Evolutionary conservation across 2,797 vertebrate genomes (phyloP).

Genomic region (Darevskia mixta): DNA sequence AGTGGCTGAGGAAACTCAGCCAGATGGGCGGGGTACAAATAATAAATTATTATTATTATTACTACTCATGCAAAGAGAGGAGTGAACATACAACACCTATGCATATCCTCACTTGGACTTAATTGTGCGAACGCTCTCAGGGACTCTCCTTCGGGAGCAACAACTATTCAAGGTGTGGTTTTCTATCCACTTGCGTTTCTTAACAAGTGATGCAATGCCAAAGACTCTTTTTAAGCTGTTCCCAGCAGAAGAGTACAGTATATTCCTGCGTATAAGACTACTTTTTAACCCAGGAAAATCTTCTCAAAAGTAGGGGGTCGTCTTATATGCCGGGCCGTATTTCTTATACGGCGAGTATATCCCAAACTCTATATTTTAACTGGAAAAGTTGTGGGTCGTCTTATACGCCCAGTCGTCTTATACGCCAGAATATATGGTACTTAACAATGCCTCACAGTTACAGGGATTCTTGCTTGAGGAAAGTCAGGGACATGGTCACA

Average conservation of each 20-base stretch:
- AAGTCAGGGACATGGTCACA: background rate
- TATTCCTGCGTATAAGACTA: too few relatives aligned
- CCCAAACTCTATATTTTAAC: too few relatives aligned
- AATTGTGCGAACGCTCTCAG: background rate
- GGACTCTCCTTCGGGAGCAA: background rate
- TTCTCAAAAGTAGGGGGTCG: too few relatives aligned
- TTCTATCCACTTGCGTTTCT: background rate
- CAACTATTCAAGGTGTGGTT: background rate
- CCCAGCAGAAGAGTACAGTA: background rate
- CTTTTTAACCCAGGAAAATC: too few relatives aligned
- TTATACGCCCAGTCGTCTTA: too few relatives aligned
- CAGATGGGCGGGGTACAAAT: too few relatives aligned
- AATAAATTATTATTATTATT: too few relatives aligned
- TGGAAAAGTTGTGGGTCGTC: too few relatives aligned
- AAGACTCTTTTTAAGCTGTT: background rate
- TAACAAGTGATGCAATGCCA: background rate
- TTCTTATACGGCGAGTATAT: too few relatives aligned
- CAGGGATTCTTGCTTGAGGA: background rate
- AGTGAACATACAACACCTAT: background rate
- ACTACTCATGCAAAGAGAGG: background rate
- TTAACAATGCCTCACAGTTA: background rate
- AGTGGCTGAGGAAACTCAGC: too few relatives aligned
- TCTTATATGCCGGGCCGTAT: too few relatives aligned
- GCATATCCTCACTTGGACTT: background rate
- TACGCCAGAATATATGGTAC: too few relatives aligned